These are phyloP conservation scores for Phataginus tetradactyla DNA, from an alignment of 2,797 vertebrate species.

Conservation along the genomic window DNA sequence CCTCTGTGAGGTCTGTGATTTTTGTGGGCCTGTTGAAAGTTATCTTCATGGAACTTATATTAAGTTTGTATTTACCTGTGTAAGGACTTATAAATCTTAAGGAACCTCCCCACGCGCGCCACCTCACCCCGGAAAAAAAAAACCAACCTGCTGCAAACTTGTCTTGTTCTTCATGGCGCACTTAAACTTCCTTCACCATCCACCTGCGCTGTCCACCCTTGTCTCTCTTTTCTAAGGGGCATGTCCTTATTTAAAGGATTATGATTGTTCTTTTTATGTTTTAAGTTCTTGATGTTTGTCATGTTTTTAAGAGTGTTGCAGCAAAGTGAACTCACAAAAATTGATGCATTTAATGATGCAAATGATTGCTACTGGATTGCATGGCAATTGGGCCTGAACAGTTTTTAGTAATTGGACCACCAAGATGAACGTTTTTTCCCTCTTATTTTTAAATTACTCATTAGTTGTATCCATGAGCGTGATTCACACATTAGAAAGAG, in stretches of 20 bases:
- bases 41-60: background rate
- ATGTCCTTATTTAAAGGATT: background rate
- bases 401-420: background rate
- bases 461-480: background rate
- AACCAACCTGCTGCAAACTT: background rate
- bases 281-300: background rate
- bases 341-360: background rate
- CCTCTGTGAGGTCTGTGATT: background rate
- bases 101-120: rapidly evolving
- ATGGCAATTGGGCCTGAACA: background rate
- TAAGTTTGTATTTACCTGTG: background rate
- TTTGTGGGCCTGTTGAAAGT: constrained; percentile 7
- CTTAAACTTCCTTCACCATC: background rate
- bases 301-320: background rate
- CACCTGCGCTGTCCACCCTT: background rate
- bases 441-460: background rate
- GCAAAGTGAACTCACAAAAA: background rate
- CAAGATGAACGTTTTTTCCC: background rate
- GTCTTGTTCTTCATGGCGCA: background rate
- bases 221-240: background rate
- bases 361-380: background rate
- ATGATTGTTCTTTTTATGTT: background rate
- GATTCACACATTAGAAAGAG: background rate
- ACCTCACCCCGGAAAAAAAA: background rate
- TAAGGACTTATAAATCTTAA: constrained; percentile 13